Evolutionary conservation across 2,888 invertebrate genomes (phyloP).

Genomic region (Plagiodera versicolora): DNA sequence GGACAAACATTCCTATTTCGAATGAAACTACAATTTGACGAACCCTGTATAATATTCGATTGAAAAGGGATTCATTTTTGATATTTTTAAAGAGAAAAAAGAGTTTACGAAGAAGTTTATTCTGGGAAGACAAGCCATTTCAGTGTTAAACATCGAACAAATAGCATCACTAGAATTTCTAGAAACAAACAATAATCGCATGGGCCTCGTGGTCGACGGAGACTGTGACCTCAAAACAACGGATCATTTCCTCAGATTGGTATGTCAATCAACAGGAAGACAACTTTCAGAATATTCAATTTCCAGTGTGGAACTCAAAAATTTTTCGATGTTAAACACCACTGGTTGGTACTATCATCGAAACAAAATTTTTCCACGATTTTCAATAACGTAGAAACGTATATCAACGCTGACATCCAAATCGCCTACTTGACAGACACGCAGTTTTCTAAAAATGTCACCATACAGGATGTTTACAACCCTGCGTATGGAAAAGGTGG

Average conservation of each 20-base stretch:
- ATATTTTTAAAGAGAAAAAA: slow-evolving; percentile 23
- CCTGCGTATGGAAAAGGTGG: slow-evolving; percentile 39
- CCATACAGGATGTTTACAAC: slow-evolving; percentile 41
- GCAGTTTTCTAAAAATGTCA: not conserved
- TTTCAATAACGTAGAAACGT: slow-evolving; percentile 35
- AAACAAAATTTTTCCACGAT: slow-evolving; percentile 25
- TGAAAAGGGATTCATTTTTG: no score
- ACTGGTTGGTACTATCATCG: slow-evolving; percentile 38
- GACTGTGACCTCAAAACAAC: slow-evolving; percentile 31
- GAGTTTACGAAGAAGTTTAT: slow-evolving; percentile 12
- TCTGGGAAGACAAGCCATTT: slow-evolving; percentile 17
- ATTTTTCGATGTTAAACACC: slow-evolving; percentile 37
- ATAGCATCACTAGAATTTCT: slow-evolving; percentile 8
- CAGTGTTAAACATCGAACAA: slow-evolving; percentile 23
- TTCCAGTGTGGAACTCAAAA: slow-evolving; percentile 37
- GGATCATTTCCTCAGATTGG: slow-evolving; percentile 30
- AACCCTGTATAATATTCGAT: no score
- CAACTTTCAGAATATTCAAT: not conserved
- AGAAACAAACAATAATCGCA: slow-evolving; percentile 30
- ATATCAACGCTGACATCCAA: slow-evolving; percentile 39
- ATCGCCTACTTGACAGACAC: slow-evolving; percentile 28
- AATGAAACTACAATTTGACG: no score
- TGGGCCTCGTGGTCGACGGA: slow-evolving; percentile 39
- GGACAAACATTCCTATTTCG: no score
- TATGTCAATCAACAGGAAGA: slow-evolving; percentile 19